phyloP scores from a whole-genome alignment of 2,113 vertebrate genomes.

The Mungos mungo region DNA sequence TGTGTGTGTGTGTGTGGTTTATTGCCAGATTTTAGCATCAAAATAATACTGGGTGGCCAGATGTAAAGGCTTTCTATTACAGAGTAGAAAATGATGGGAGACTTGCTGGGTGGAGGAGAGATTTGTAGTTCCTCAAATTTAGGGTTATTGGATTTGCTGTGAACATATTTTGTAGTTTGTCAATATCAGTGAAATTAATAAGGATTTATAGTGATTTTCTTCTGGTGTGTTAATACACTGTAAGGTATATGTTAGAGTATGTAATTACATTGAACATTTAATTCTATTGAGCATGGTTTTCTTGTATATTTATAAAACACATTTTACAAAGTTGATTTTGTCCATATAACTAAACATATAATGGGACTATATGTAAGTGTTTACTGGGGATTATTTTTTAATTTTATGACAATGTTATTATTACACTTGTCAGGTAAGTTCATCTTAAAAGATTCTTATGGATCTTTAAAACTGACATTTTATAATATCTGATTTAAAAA shows the following conservation, averaged over 20 bases:
- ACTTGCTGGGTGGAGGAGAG: neutral
- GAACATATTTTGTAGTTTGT: neutral
- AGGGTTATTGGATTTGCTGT: neutral
- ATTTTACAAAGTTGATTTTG: conserved; percentile 37
- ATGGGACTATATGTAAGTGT: neutral
- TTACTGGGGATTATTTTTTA: neutral
- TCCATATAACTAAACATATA: neutral
- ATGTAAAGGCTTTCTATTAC: neutral
- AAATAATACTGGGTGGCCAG: neutral
- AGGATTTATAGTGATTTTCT: conserved; percentile 38
- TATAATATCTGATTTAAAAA: neutral
- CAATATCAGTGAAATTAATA: neutral
- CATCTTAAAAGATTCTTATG: neutral
- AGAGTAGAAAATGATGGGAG: neutral
- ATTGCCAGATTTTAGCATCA: neutral
- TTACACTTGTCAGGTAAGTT: neutral
- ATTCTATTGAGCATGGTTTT: conserved; percentile 12
- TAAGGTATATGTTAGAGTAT: neutral
- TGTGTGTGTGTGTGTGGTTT: neutral
- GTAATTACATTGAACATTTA: neutral
- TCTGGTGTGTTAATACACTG: neutral
- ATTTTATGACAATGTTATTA: neutral
- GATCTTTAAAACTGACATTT: conserved; percentile 7
- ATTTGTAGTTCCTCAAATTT: neutral
- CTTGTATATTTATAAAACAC: neutral